These are phyloP conservation scores for Macropus fuliginosus DNA, from an alignment of 2,797 vertebrate species.

Conservation along the genomic window DNA sequence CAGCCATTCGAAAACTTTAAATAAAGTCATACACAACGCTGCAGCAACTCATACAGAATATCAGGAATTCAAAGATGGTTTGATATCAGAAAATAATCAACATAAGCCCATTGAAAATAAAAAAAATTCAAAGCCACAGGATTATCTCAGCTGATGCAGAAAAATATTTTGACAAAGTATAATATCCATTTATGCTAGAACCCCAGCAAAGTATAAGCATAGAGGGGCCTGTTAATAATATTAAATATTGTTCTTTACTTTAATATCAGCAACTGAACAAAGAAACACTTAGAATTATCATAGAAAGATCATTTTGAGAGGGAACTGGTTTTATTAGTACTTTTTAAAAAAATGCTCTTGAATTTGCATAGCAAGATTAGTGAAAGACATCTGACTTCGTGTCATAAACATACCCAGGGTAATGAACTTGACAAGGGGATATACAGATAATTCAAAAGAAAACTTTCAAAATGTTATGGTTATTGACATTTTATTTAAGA, in stretches of 20 bases:
- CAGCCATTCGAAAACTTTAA: neutral
- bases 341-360: neutral
- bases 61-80: neutral
- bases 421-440: neutral
- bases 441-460: neutral
- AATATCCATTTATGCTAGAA: neutral
- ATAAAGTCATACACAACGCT: neutral
- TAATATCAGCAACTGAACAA: constrained; percentile 42
- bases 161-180: neutral
- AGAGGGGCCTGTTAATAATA: neutral
- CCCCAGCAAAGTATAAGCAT: neutral
- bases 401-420: neutral
- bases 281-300: constrained; percentile 24
- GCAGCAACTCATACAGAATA: neutral
- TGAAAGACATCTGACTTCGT: neutral
- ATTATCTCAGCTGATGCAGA: neutral
- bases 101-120: neutral
- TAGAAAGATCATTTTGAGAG: constrained; percentile 25
- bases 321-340: constrained; percentile 13
- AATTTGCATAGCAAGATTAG: neutral
- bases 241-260: neutral
- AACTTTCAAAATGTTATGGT: constrained; percentile 35
- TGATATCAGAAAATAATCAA: neutral
- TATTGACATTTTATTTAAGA: neutral
- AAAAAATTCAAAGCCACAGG: neutral